These are phyloP conservation scores for Gallinago undulata DNA, from an alignment of 2,113 vertebrate genomes.

Conservation along the genomic window DNA sequence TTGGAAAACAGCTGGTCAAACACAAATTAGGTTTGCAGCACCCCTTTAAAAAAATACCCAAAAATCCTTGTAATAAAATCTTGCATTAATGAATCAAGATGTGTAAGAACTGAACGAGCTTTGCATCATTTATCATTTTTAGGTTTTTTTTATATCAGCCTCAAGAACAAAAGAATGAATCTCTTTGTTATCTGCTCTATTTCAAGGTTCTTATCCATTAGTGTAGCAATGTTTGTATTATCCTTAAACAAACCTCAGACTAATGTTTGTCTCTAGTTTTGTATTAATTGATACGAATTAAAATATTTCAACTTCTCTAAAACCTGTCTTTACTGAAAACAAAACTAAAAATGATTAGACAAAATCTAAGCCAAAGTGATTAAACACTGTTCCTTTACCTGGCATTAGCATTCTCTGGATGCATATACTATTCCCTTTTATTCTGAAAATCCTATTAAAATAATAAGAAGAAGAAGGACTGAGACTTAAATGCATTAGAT, in stretches of 20 bases:
- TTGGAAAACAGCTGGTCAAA: neutral
- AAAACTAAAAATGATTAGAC: neutral
- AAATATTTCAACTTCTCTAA: neutral
- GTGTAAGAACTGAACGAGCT: neutral
- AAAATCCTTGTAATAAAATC: neutral
- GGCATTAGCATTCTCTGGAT: neutral
- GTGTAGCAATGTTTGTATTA: neutral
- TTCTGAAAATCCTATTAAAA: slow-evolving; percentile 14
- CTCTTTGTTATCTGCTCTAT: neutral
- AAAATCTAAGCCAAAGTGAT: neutral
- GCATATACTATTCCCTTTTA: neutral
- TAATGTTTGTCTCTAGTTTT: neutral
- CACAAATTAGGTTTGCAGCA: neutral
- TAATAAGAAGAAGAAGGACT: neutral
- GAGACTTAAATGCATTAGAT: slow-evolving; percentile 6
- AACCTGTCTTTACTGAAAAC: neutral
- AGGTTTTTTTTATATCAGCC: neutral
- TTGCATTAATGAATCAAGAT: neutral
- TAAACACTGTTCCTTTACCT: neutral
- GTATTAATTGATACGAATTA: neutral
- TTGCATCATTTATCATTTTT: neutral
- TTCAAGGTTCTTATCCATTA: neutral
- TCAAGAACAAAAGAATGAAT: neutral
- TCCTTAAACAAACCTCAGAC: neutral
- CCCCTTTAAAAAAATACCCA: neutral